Conservation (phyloP, 2,888 invertebrate genomes). For the Platycheirus rosarum region DNA sequence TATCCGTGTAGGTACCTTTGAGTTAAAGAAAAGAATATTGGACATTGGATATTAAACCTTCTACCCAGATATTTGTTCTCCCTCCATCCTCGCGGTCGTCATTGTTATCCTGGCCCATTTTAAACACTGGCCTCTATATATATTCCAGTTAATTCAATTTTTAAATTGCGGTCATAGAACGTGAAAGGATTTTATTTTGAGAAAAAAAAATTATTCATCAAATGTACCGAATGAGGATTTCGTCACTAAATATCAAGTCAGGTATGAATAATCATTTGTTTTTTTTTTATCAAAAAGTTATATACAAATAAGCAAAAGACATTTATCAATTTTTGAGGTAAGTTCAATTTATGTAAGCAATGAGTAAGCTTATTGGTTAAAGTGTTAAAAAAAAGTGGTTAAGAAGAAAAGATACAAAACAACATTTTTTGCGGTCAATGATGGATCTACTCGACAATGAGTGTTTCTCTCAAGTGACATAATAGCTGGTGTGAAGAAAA, state of each 20-base stretch:
- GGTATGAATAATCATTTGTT: slow-evolving; percentile 75
- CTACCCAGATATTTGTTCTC: not conserved
- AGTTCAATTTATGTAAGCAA: slow-evolving; percentile 41
- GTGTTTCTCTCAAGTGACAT: slow-evolving; percentile 61
- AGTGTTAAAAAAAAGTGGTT: slow-evolving; percentile 4
- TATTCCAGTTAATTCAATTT: slow-evolving; percentile 6
- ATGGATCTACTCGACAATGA: slow-evolving; percentile 58
- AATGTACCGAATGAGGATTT: slow-evolving; percentile 81
- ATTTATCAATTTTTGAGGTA: slow-evolving; percentile 19
- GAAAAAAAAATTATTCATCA: slow-evolving; percentile 30
- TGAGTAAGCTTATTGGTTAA: slow-evolving; percentile 48
- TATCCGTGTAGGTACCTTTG: slow-evolving; percentile 48
- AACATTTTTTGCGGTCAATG: slow-evolving; percentile 67
- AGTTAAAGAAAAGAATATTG: slow-evolving; percentile 47
- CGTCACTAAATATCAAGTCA: slow-evolving; percentile 81
- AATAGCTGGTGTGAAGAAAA: slow-evolving; percentile 41
- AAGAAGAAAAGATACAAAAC: not conserved
- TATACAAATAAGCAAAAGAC: slow-evolving; percentile 5
- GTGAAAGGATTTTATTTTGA: slow-evolving; percentile 56
- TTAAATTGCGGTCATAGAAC: slow-evolving; percentile 13
- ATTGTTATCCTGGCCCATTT: slow-evolving; percentile 20
- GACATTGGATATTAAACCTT: slow-evolving; percentile 59
- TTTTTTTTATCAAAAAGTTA: not conserved
- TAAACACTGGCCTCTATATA: not conserved
- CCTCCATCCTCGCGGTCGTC: slow-evolving; percentile 4